phyloP scores from a whole-genome alignment of 2,113 vertebrate species.

The Amia ocellicauda region DNA sequence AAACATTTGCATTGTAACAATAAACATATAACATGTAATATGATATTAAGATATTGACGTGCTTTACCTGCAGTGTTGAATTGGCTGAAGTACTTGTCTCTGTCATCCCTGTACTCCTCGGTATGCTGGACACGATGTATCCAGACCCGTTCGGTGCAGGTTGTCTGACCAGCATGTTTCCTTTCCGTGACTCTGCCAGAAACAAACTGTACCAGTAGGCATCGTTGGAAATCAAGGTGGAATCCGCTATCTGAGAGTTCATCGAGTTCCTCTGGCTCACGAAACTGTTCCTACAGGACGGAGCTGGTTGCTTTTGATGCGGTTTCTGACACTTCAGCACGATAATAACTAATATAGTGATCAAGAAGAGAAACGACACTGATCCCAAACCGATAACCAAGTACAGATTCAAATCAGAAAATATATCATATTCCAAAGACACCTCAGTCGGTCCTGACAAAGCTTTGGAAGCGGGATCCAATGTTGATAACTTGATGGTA shows the following conservation, averaged over 20 bases:
- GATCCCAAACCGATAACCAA: constrained; percentile 71
- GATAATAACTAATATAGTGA: constrained; percentile 70
- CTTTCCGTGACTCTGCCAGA: constrained; percentile 48
- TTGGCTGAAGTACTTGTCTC: background rate
- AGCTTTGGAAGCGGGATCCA: constrained; percentile 72
- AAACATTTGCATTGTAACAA: too few species aligned
- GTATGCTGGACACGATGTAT: constrained; percentile 10
- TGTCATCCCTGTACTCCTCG: background rate
- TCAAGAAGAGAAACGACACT: constrained; percentile 68
- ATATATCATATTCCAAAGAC: constrained; percentile 54
- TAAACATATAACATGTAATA: too few species aligned
- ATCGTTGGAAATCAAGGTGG: constrained; percentile 50
- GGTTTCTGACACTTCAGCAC: constrained; percentile 64
- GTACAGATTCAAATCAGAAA: constrained; percentile 66
- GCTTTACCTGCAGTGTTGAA: constrained; percentile 13
- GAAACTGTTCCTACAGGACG: constrained; percentile 53
- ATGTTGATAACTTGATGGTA: constrained; percentile 67
- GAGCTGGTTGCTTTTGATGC: constrained; percentile 36
- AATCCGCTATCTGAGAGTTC: constrained; percentile 36
- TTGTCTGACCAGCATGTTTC: constrained; percentile 51
- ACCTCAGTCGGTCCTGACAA: constrained; percentile 69
- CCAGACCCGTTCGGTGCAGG: constrained; percentile 43
- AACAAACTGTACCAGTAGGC: constrained; percentile 51
- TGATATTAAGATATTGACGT: too few species aligned
- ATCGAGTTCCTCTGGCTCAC: constrained; percentile 50